phyloP scores from a whole-genome alignment of 2,888 invertebrate species.

The Dasypogon diadema region DNA sequence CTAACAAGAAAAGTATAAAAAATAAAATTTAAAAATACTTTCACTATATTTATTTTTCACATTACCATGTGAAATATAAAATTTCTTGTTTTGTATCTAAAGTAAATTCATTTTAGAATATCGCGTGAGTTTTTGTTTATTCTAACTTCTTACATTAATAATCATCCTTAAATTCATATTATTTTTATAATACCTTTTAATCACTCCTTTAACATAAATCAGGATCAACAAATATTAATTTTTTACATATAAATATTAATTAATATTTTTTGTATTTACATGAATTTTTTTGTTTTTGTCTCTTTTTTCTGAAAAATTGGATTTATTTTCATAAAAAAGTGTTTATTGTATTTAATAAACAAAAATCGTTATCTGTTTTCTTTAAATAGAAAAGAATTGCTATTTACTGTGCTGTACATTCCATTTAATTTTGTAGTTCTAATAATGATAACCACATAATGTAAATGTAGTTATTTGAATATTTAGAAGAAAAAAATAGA shows the following conservation, averaged over 20 bases:
- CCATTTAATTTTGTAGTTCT: too few species aligned
- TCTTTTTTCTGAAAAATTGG: not conserved
- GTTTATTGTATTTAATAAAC: too few species aligned
- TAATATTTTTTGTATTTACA: conserved; percentile 3
- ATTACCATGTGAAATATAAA: conserved; percentile 40
- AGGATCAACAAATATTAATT: conserved; percentile 43
- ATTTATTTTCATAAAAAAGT: not conserved
- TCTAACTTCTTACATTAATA: conserved; percentile 13
- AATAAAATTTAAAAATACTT: conserved; percentile 39
- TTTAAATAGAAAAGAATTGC: too few species aligned
- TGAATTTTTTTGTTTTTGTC: conserved; percentile 4
- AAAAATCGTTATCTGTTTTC: not conserved
- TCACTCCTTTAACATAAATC: conserved; percentile 45
- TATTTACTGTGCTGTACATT: too few species aligned
- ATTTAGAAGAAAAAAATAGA: too few species aligned
- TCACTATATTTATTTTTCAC: conserved; percentile 33
- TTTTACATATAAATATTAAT: conserved; percentile 49
- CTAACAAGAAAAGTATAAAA: conserved; percentile 44
- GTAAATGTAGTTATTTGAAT: too few species aligned
- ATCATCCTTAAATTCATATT: conserved; percentile 43
- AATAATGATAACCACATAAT: too few species aligned
- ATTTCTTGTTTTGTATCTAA: conserved; percentile 55
- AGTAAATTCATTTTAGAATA: conserved; percentile 61
- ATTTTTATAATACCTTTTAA: conserved; percentile 35
- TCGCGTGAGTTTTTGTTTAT: conserved; percentile 55